Conservation (phyloP, 2,888 invertebrate species). For the Trissolcus brochymenae region DNA sequence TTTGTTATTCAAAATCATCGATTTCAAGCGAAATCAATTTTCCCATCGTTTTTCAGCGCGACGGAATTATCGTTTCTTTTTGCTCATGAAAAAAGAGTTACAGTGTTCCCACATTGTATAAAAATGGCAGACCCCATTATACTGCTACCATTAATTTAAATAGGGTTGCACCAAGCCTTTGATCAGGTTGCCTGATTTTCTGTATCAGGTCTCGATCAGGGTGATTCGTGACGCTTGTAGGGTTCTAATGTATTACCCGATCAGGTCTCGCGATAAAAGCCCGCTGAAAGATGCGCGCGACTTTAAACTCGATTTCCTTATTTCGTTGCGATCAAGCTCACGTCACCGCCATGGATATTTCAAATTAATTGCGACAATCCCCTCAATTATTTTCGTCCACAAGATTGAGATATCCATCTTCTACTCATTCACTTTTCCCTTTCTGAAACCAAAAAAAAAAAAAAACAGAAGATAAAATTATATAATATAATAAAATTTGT, state of each 20-base stretch:
- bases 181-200: constrained; percentile 50
- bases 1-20: too few relatives aligned
- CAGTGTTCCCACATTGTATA: constrained; percentile 31
- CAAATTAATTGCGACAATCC: constrained; percentile 40
- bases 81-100: constrained; percentile 2
- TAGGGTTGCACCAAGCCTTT: constrained; percentile 46
- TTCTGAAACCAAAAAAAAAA: too few relatives aligned
- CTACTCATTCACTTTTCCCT: too few relatives aligned
- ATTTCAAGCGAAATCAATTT: too few relatives aligned
- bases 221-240: constrained; percentile 53
- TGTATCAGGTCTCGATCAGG: constrained; percentile 47
- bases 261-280: constrained; percentile 32
- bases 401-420: constrained; percentile 15
- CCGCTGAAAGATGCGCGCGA: constrained; percentile 43
- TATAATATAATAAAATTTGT: too few relatives aligned
- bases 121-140: constrained; percentile 41
- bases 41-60: too few relatives aligned
- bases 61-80: too few relatives aligned
- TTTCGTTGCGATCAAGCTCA: constrained; percentile 27
- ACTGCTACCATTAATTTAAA: constrained; percentile 48
- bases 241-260: constrained; percentile 51
- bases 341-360: constrained; percentile 32
- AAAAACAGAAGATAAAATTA: too few relatives aligned
- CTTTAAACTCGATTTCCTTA: constrained; percentile 31
- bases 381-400: constrained; percentile 27